Conservation (phyloP, 2,113 vertebrate species). For the Sinocyclocheilus anshuiensis region DNA sequence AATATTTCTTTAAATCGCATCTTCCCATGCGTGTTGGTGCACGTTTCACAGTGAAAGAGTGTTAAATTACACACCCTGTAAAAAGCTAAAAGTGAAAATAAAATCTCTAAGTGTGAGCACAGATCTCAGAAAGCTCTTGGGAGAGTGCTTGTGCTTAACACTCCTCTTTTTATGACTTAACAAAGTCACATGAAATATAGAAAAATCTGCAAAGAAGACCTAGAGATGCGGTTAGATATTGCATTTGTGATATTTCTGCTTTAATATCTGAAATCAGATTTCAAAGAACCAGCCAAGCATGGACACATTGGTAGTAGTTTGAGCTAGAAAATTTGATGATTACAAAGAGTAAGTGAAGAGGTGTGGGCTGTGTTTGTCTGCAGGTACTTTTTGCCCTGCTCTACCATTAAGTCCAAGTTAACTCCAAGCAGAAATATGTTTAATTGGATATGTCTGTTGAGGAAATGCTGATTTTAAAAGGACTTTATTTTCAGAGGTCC, state of each 20-base stretch:
- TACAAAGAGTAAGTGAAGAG: background rate
- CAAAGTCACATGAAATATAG: background rate
- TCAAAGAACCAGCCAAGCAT: background rate
- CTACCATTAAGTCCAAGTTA: background rate
- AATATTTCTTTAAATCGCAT: background rate
- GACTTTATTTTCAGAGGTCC: background rate
- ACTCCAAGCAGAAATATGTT: background rate
- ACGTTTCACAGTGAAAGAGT: slow-evolving; percentile 4
- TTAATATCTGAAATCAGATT: background rate
- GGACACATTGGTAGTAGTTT: background rate
- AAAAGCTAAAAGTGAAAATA: slow-evolving; percentile 27
- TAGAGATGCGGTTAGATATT: background rate
- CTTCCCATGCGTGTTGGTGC: background rate
- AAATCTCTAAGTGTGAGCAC: slow-evolving; percentile 1
- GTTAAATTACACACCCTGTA: slow-evolving; percentile 32
- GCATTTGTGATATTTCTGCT: background rate
- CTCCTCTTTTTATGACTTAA: slow-evolving; percentile 1
- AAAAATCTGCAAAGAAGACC: background rate
- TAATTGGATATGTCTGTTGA: background rate
- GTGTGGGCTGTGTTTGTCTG: background rate
- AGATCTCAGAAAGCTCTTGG: background rate
- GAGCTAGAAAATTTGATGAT: background rate
- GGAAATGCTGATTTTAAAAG: background rate
- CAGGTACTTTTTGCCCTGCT: background rate
- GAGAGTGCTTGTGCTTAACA: slow-evolving; percentile 6